These are phyloP conservation scores for Platyrinchus mystaceus DNA, from an alignment of 2,797 vertebrate species.

Conservation along the genomic window DNA sequence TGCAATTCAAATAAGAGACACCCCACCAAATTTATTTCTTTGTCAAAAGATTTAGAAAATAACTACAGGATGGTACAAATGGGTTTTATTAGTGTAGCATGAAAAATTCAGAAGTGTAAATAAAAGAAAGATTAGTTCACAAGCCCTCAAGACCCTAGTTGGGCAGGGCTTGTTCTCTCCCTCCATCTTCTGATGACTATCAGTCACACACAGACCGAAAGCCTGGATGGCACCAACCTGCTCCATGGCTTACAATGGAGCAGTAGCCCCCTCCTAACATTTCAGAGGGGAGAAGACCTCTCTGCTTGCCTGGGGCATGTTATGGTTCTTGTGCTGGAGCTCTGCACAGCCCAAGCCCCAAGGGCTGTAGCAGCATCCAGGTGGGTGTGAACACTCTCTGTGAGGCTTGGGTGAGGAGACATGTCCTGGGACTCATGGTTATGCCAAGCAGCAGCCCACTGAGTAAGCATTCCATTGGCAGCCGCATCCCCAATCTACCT, in stretches of 20 bases:
- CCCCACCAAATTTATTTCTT: neutral
- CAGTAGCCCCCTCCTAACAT: neutral
- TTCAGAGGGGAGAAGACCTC: neutral
- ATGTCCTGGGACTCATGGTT: accelerated
- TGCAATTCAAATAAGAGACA: neutral
- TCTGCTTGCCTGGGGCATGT: neutral
- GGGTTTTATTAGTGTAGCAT: neutral
- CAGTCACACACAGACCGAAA: neutral
- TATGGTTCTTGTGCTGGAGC: neutral
- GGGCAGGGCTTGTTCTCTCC: neutral
- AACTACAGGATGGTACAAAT: neutral
- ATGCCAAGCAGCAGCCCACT: neutral
- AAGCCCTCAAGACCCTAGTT: neutral
- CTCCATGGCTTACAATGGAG: neutral
- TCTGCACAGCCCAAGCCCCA: accelerated
- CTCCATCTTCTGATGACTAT: neutral
- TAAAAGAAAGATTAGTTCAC: neutral
- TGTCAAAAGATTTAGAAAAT: neutral
- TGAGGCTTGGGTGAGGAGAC: neutral
- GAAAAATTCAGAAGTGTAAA: neutral
- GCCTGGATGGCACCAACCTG: neutral
- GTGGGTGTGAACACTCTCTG: neutral
- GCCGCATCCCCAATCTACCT: neutral
- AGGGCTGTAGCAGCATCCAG: neutral
- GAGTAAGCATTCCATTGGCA: neutral